These are phyloP conservation scores for Odocoileus hemionus DNA, from an alignment of 2,113 vertebrate species.

Conservation along the genomic window DNA sequence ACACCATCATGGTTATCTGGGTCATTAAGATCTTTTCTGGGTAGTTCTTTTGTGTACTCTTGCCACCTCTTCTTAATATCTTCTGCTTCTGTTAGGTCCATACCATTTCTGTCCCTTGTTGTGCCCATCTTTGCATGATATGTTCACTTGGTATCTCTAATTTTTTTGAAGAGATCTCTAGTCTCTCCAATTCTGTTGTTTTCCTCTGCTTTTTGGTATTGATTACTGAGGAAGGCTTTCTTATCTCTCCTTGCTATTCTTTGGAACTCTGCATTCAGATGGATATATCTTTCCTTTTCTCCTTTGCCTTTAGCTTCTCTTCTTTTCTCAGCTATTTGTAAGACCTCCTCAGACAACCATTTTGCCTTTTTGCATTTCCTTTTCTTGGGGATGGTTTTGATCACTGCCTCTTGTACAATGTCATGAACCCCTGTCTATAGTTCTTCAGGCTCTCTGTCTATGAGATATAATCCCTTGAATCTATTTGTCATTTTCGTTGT, in stretches of 20 bases:
- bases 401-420: background rate
- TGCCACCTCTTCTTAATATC: background rate
- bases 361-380: background rate
- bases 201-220: background rate
- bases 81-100: background rate
- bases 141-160: background rate
- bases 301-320: background rate
- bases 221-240: background rate
- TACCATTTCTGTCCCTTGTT: background rate
- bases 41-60: background rate
- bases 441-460: background rate
- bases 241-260: background rate
- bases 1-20: background rate
- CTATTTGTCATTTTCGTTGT: background rate
- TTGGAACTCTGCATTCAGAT: background rate
- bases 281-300: background rate
- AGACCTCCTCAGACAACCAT: background rate
- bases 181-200: background rate
- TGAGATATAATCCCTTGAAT: background rate
- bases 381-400: background rate
- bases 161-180: background rate
- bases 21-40: background rate
- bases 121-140: background rate
- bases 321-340: background rate
- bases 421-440: background rate